These are phyloP conservation scores for Nemopilema nomurai DNA, from an alignment of 30 jellyfish, hydroid and myxozoan genomes.

Conservation along the genomic window DNA sequence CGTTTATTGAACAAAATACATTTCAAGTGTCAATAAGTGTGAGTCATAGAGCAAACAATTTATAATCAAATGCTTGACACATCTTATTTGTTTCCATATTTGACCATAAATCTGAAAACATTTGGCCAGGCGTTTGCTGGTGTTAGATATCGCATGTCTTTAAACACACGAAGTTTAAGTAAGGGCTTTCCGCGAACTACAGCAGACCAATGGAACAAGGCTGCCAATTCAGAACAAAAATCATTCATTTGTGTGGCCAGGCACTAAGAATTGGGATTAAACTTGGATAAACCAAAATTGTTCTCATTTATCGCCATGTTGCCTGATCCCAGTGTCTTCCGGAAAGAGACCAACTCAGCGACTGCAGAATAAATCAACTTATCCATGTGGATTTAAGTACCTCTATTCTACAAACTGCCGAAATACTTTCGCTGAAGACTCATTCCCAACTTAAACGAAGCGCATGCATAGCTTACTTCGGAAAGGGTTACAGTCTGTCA, in stretches of 20 bases:
- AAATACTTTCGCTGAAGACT: background rate
- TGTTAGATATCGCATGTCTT: too few relatives aligned
- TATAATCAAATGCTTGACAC: too few relatives aligned
- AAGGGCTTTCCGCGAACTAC: too few relatives aligned
- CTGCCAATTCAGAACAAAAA: background rate
- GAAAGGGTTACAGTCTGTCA: background rate
- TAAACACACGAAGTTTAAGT: too few relatives aligned
- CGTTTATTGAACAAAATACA: too few relatives aligned
- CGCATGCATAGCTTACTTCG: background rate
- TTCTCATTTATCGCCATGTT: background rate
- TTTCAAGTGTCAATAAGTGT: too few relatives aligned
- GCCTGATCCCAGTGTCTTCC: background rate
- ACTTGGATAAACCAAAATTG: background rate
- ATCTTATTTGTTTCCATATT: too few relatives aligned
- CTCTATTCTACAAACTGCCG: background rate
- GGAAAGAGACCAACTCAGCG: background rate
- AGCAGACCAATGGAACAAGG: background rate
- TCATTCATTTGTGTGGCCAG: background rate
- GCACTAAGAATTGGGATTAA: background rate
- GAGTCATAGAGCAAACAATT: too few relatives aligned
- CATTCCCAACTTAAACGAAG: background rate
- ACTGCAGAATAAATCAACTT: background rate
- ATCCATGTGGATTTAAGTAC: background rate
- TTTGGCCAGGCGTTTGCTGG: too few relatives aligned
- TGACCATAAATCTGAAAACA: too few relatives aligned